phyloP scores from a whole-genome alignment of 2,888 invertebrate genomes.

The Plutella xylostella region DNA sequence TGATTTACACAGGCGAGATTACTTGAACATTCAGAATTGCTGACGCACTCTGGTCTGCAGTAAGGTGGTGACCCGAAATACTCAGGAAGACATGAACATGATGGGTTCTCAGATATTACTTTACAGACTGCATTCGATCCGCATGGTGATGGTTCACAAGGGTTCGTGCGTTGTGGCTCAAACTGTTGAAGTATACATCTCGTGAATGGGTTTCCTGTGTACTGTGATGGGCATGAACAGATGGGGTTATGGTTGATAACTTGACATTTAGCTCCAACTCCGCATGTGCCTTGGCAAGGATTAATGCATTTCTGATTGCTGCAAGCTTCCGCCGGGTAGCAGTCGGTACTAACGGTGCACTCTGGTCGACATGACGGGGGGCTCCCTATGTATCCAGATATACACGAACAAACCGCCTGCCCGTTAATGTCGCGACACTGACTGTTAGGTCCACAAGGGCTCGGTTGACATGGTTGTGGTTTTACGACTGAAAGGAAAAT shows the following conservation, averaged over 20 bases:
- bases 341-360: conserved; percentile 81
- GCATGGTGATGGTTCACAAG: conserved; percentile 84
- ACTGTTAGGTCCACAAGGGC: conserved; percentile 84
- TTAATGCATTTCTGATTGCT: conserved; percentile 83
- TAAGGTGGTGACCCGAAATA: conserved; percentile 79
- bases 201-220: conserved; percentile 81
- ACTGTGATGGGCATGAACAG: conserved; percentile 76
- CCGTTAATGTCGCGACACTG: conserved; percentile 80
- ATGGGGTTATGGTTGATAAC: conserved; percentile 86
- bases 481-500: conserved; percentile 37
- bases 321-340: conserved; percentile 79
- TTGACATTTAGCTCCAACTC: conserved; percentile 78
- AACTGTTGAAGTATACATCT: conserved; percentile 70
- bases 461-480: conserved; percentile 57
- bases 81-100: conserved; percentile 79
- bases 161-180: conserved; percentile 65
- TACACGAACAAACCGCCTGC: conserved; percentile 79
- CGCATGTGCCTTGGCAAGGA: conserved; percentile 88
- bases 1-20: conserved; percentile 80
- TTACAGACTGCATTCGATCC: conserved; percentile 83
- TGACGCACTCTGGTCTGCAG: conserved; percentile 84
- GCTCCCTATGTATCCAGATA: conserved; percentile 77
- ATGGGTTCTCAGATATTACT: conserved; percentile 73
- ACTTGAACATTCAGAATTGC: conserved; percentile 79
- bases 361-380: conserved; percentile 85